phyloP scores from a whole-genome alignment of 2,888 invertebrate genomes.

The Galerucella pusilla region DNA sequence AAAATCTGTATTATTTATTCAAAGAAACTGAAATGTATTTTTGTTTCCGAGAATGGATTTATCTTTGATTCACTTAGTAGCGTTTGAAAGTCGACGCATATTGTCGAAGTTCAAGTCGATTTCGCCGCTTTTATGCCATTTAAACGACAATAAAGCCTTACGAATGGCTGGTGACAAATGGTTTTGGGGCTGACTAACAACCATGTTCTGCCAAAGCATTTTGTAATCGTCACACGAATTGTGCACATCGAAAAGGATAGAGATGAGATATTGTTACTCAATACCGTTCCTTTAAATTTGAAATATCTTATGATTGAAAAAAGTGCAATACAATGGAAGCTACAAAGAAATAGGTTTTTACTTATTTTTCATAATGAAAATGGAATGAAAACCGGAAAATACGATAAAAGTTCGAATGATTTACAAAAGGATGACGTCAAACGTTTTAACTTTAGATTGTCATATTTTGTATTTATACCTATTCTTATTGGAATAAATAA shows the following conservation, averaged over 20 bases:
- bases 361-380: too few species aligned
- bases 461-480: too few species aligned
- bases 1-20: too few species aligned
- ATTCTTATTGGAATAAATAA: too few species aligned
- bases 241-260: slow-evolving; percentile 37
- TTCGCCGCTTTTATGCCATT: slow-evolving; percentile 47
- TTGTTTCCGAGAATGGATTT: slow-evolving; percentile 33
- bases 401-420: too few species aligned
- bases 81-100: slow-evolving; percentile 41
- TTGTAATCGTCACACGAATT: slow-evolving; percentile 49
- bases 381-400: too few species aligned
- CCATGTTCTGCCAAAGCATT: slow-evolving; percentile 47
- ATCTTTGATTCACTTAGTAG: slow-evolving; percentile 38
- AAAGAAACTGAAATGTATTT: slow-evolving; percentile 5
- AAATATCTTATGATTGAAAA: too few species aligned
- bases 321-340: too few species aligned
- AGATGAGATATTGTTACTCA: slow-evolving; percentile 5
- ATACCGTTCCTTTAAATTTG: neutral
- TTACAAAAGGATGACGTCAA: too few species aligned
- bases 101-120: slow-evolving; percentile 46
- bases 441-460: too few species aligned
- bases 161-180: slow-evolving; percentile 53
- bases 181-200: slow-evolving; percentile 52
- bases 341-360: too few species aligned
- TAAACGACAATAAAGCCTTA: slow-evolving; percentile 49